phyloP scores from a whole-genome alignment of 2,113 vertebrate genomes.

The Plecturocebus donacophilus region DNA sequence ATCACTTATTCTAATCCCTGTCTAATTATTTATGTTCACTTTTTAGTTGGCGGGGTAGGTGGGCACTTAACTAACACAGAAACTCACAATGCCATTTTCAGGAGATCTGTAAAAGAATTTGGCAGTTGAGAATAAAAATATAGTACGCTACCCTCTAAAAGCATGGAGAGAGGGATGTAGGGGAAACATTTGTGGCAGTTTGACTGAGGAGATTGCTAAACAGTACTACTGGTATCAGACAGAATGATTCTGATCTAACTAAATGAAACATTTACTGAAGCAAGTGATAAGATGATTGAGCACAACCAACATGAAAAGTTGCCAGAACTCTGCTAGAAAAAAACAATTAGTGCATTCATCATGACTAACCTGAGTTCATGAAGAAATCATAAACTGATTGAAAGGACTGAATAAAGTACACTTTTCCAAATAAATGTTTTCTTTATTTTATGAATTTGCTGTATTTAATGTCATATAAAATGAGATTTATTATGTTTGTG shows the following conservation, averaged over 20 bases:
- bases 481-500: conserved; percentile 5
- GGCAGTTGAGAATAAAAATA: neutral
- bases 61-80: neutral
- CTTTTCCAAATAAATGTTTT: conserved; percentile 16
- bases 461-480: neutral
- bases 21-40: neutral
- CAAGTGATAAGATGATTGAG: neutral
- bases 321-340: neutral
- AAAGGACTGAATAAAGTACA: neutral
- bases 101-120: neutral
- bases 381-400: conserved; percentile 13
- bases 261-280: neutral
- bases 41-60: neutral
- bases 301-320: neutral
- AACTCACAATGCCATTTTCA: neutral
- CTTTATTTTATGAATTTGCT: neutral
- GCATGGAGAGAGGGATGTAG: neutral
- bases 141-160: neutral
- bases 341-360: neutral
- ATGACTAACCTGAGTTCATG: neutral
- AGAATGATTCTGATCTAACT: neutral
- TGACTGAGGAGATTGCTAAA: neutral
- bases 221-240: neutral
- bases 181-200: neutral
- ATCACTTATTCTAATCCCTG: neutral